Evolutionary conservation across 2,888 invertebrate species (phyloP).

Genomic region (Meteorus cinctellus): DNA sequence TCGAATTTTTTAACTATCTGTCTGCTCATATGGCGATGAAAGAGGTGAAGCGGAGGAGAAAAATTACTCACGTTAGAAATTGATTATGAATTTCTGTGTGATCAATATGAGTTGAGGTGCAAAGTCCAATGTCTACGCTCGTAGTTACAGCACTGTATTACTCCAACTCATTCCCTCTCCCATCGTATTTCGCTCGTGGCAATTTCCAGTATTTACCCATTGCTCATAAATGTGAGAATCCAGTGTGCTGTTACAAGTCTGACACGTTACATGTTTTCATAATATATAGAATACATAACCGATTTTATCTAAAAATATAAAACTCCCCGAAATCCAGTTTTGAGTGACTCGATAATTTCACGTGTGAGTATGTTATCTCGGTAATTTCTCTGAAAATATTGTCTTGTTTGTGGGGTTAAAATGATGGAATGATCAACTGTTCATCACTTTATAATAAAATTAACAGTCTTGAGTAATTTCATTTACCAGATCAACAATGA

Average conservation of each 20-base stretch:
- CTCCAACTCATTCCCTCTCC: not conserved
- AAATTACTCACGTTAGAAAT: not conserved
- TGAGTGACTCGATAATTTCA: not conserved
- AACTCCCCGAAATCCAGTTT: not conserved
- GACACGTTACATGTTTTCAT: not conserved
- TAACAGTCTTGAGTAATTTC: not conserved
- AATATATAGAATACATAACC: not conserved
- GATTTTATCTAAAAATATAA: not conserved
- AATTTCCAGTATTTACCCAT: not conserved
- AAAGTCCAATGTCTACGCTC: not conserved
- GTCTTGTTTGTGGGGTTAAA: no score
- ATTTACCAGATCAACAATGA: slow-evolving; percentile 44
- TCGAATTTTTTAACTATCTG: not conserved
- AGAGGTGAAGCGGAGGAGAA: not conserved
- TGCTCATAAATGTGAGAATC: not conserved
- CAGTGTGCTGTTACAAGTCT: not conserved
- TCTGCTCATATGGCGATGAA: not conserved
- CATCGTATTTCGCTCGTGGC: not conserved
- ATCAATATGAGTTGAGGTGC: not conserved
- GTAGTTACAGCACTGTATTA: not conserved
- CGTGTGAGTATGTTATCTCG: not conserved
- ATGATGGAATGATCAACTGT: not conserved
- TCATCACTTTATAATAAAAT: not conserved
- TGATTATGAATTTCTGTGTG: not conserved
- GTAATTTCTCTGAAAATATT: no score